Evolutionary conservation across 2,113 vertebrate genomes (phyloP), one percentile per base, ranked within the genome.

Genomic region (Leuciscus idus): DNA sequence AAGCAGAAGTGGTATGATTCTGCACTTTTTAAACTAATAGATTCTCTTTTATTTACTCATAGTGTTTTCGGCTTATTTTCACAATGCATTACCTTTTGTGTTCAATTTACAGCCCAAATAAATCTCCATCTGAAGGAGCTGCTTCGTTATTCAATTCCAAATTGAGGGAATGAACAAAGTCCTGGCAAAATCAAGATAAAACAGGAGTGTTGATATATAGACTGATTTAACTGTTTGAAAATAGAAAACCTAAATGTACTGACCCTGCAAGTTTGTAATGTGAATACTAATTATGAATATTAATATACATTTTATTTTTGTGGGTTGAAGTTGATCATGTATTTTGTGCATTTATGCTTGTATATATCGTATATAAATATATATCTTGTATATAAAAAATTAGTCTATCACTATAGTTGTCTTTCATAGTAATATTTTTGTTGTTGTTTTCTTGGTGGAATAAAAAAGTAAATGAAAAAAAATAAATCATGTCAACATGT

Each of bases 101-200:
- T 91, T 85, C 85, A 21, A 81, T 46, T 87, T 85, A 85, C 90
- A 94, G 93, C 52, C 33, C 85, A 2, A 0, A 33, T 93, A 0
- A 36, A 23, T 75, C 90, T 93, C 33, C 93, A 93, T 81, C 39
- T 95, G 48, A 75, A 68, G 78, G 90, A 92, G 2, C 90, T 95
- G 85, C 89, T 92, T 11, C 92, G 85, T 1, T 59, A 91, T 80
- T 87, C 91, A 87, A 88, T 92, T 81, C 89, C 90, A 85, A 72
- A 89, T 90, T 94, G 81, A 94, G 92, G 62, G 26, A 57, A 4
- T 78, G 61, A 84, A 55, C 46, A 79, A 21, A 57, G 23, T 62
- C 50, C 43, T 74, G 61, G 59, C 6, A 26, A 64, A 50, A n/a
- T 23, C 30, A 28, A 46, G 46, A 17, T 11, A 50, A 23, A 39